Evolutionary conservation across 2,888 invertebrate genomes (phyloP).

Genomic region (Thecocarcelia acutangulata): DNA sequence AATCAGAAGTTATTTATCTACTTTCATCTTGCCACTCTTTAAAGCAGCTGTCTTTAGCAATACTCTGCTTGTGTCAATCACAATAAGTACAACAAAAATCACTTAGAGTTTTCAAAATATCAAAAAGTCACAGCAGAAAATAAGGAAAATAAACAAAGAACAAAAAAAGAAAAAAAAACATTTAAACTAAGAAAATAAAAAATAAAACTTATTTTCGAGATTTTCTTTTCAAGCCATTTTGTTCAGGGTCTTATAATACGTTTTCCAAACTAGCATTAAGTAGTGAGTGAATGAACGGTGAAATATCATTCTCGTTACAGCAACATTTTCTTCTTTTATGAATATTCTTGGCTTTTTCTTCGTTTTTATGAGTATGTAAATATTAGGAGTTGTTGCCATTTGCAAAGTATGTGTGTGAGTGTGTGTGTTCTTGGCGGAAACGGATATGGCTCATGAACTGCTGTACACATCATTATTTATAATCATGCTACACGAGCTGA

Average conservation of each 20-base stretch:
- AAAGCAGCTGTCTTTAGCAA: no score
- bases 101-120: constrained; percentile 32
- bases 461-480: constrained; percentile 56
- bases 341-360: background rate
- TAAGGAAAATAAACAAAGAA: no score
- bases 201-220: background rate
- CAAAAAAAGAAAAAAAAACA: background rate
- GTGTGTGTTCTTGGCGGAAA: constrained; percentile 23
- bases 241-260: constrained; percentile 6
- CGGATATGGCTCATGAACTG: constrained; percentile 59
- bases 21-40: no score
- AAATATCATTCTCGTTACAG: constrained; percentile 2
- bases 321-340: background rate
- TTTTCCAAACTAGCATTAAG: background rate
- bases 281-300: constrained; percentile 14
- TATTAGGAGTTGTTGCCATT: constrained; percentile 24
- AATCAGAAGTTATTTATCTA: no score
- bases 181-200: constrained; percentile 2
- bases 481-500: constrained; percentile 25
- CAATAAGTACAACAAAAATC: constrained; percentile 4
- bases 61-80: constrained; percentile 20
- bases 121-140: constrained; percentile 12
- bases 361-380: background rate
- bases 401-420: background rate
- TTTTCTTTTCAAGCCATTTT: background rate